Evolutionary conservation across 2,888 invertebrate genomes (phyloP).

Genomic region (Drosophila demipolita): DNA sequence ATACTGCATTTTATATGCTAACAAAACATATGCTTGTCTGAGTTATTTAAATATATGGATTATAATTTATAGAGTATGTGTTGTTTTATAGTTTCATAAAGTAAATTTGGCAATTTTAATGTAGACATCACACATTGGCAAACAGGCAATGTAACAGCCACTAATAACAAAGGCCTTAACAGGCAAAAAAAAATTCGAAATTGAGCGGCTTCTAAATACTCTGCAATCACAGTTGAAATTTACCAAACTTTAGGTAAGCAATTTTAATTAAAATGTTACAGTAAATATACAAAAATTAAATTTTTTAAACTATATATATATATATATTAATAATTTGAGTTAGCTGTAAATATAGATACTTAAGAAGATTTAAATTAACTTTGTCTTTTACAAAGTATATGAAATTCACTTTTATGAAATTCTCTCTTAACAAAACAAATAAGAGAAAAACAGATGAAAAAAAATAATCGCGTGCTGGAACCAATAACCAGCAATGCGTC

Average conservation of each 20-base stretch:
- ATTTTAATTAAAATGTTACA: neutral
- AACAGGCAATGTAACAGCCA: neutral
- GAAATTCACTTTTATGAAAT: neutral
- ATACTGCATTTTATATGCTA: neutral
- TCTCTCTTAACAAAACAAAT: neutral
- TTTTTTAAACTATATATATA: no score
- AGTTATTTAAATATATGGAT: neutral
- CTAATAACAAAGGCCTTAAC: neutral
- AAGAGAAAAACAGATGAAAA: neutral
- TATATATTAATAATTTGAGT: no score
- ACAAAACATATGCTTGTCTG: neutral
- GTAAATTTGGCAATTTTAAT: neutral
- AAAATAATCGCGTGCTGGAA: conserved; percentile 52
- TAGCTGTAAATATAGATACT: neutral
- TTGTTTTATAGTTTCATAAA: neutral
- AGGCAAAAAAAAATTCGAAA: neutral
- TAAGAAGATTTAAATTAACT: neutral
- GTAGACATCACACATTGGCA: no score
- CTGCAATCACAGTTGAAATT: neutral
- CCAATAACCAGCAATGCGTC: conserved; percentile 66
- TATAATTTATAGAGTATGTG: neutral
- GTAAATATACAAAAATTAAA: neutral
- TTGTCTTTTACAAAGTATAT: neutral
- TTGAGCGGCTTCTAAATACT: neutral
- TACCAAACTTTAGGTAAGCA: neutral